These are phyloP conservation scores for Cyclina sinensis DNA, from an alignment of 1,140 invertebrate species.

Conservation along the genomic window DNA sequence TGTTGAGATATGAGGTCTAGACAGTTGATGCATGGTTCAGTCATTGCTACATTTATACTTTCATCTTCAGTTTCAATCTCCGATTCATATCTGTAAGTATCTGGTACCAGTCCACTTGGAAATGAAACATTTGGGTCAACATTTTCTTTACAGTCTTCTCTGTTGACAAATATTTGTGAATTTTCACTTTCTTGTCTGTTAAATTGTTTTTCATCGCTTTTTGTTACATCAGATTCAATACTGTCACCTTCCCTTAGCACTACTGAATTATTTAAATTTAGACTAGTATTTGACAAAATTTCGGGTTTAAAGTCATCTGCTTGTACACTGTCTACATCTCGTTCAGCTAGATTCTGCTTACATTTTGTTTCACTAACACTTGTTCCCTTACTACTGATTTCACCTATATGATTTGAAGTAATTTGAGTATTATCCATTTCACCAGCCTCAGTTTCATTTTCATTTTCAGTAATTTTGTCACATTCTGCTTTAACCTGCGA, in stretches of 20 bases:
- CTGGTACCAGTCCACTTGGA: not conserved
- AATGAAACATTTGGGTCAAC: not conserved
- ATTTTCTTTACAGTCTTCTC: conserved; percentile 29
- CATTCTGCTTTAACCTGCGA: not conserved
- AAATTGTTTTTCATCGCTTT: not conserved
- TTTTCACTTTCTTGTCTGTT: conserved; percentile 7
- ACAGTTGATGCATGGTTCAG: conserved; percentile 63
- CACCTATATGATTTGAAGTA: not conserved
- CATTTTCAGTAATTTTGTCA: not conserved
- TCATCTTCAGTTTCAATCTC: conserved; percentile 63
- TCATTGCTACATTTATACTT: not conserved
- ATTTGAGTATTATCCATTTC: not conserved
- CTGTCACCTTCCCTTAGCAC: not conserved
- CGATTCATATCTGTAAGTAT: conserved; percentile 38
- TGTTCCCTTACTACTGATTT: too few relatives aligned
- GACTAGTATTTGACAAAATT: too few relatives aligned
- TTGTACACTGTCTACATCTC: too few relatives aligned
- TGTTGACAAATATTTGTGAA: not conserved
- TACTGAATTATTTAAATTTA: too few relatives aligned
- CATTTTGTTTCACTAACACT: too few relatives aligned
- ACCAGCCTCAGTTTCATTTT: not conserved
- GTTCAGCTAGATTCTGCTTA: too few relatives aligned
- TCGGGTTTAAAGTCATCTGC: too few relatives aligned
- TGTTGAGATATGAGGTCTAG: not conserved
- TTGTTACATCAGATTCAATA: not conserved